Conservation (phyloP, 2,888 invertebrate species). For the Crocallis elinguaria region DNA sequence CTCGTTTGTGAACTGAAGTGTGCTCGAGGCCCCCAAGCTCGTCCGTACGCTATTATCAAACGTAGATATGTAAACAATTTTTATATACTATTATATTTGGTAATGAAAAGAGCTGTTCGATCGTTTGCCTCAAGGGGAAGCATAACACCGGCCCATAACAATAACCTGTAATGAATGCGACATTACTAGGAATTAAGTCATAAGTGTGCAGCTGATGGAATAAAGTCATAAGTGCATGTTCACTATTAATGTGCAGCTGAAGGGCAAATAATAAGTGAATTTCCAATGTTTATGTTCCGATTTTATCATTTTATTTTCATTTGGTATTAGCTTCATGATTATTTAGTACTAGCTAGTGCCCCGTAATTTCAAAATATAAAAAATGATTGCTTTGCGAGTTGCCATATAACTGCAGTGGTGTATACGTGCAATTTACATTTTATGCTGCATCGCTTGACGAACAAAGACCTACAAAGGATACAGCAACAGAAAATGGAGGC, state of each 20-base stretch:
- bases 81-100: too few relatives aligned
- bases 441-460: slow-evolving; percentile 58
- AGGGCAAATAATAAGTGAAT: not conserved
- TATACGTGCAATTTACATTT: slow-evolving; percentile 65
- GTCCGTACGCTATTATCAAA: slow-evolving; percentile 32
- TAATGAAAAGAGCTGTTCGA: too few relatives aligned
- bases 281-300: slow-evolving; percentile 3
- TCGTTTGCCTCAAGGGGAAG: too few relatives aligned
- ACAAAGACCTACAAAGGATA: slow-evolving; percentile 46
- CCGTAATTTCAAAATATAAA: slow-evolving; percentile 54
- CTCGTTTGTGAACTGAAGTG: slow-evolving; percentile 75
- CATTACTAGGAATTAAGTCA: not conserved
- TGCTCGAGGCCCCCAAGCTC: slow-evolving; percentile 34
- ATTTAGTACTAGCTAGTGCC: slow-evolving; percentile 25
- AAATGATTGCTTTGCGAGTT: slow-evolving; percentile 53
- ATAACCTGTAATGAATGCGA: not conserved
- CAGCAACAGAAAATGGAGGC: slow-evolving; percentile 22
- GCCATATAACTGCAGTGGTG: slow-evolving; percentile 54
- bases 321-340: slow-evolving; percentile 21
- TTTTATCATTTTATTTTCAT: slow-evolving; percentile 11
- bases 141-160: not conserved
- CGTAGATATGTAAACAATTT: too few relatives aligned
- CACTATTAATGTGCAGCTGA: not conserved
- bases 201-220: not conserved
- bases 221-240: slow-evolving; percentile 6